Percentiles rank a stretch among this genome's conserved stretches.
Evolutionary conservation across 2,888 invertebrate genomes (phyloP).

Genomic region (Drosophila paranaensis): DNA sequence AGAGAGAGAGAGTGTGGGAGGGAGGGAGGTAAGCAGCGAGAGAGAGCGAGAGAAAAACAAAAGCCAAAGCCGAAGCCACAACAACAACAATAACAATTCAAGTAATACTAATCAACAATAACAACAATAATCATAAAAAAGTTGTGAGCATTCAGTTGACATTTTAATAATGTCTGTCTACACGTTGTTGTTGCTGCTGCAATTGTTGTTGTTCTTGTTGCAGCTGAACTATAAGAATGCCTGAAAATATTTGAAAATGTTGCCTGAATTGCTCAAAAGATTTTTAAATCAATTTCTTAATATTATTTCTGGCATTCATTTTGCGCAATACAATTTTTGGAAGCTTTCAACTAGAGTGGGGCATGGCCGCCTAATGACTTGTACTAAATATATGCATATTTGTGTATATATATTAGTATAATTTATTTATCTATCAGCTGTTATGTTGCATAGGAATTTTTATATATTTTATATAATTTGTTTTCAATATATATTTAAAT

Average conservation of each 20-base stretch:
- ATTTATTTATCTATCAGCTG: no score
- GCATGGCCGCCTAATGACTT: not conserved
- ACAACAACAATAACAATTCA: slow-evolving; percentile 5
- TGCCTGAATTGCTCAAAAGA: slow-evolving; percentile 17
- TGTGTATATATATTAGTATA: not conserved
- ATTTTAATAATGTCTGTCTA: slow-evolving; percentile 64
- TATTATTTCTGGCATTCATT: slow-evolving; percentile 20
- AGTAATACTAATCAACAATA: slow-evolving; percentile 41
- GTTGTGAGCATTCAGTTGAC: slow-evolving; percentile 72
- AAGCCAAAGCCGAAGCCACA: slow-evolving; percentile 24
- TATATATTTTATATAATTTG: no score
- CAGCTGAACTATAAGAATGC: slow-evolving; percentile 27
- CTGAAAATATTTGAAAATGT: slow-evolving; percentile 5
- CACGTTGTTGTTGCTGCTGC: slow-evolving; percentile 13
- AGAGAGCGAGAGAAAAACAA: slow-evolving; percentile 17
- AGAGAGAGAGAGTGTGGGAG: no score
- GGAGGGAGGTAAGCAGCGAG: not conserved
- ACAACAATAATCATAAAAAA: slow-evolving; percentile 43
- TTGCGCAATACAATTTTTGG: slow-evolving; percentile 14
- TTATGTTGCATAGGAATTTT: no score
- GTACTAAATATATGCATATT: not conserved
- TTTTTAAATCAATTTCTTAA: slow-evolving; percentile 9
- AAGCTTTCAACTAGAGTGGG: not conserved
- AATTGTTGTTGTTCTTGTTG: slow-evolving; percentile 9
- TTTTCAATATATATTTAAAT: no score